Conservation (phyloP, 1,140 invertebrate genomes). For the Drosophila miranda region DNA sequence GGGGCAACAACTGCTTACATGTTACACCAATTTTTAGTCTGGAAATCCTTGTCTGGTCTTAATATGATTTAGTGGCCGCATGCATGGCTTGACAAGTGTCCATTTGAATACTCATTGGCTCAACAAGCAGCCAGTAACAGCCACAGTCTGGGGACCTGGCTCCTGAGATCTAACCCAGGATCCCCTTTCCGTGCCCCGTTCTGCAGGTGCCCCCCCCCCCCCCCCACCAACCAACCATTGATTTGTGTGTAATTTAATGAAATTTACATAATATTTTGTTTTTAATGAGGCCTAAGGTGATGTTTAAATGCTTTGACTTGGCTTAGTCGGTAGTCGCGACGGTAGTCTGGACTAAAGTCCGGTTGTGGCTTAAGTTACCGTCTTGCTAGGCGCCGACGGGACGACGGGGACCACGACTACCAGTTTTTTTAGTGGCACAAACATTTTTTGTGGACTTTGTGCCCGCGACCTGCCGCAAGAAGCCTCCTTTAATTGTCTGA, state of each 20-base stretch:
- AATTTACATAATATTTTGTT: conserved; percentile 81
- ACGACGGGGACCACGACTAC: conserved; percentile 29
- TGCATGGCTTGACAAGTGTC: conserved; percentile 81
- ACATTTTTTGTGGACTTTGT: conserved; percentile 32
- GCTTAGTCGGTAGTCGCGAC: conserved; percentile 58
- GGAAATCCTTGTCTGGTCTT: conserved; percentile 80
- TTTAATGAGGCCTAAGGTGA: conserved; percentile 81
- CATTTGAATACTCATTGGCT: conserved; percentile 82
- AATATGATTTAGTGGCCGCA: conserved; percentile 81
- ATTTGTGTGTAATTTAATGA: conserved; percentile 81
- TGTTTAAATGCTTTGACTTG: conserved; percentile 81
- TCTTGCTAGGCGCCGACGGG: conserved; percentile 37
- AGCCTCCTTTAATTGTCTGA: conserved; percentile 68
- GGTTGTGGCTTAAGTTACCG: conserved; percentile 31
- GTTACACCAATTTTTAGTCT: conserved; percentile 76
- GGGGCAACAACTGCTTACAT: conserved; percentile 45
- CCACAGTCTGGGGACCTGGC: conserved; percentile 18
- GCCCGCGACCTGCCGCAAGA: conserved; percentile 62
- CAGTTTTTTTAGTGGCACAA: conserved; percentile 32
- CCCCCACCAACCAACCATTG: conserved; percentile 35
- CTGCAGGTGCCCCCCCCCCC: neutral
- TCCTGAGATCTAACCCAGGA: conserved; percentile 22
- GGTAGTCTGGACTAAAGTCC: conserved; percentile 30
- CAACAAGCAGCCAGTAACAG: conserved; percentile 55
- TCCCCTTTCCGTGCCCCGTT: neutral